A percentile compares a stretch with the other conserved stretches of the same genome.
Evolutionary conservation across 2,797 vertebrate species (phyloP).

Genomic region (Ceyx erithaca): DNA sequence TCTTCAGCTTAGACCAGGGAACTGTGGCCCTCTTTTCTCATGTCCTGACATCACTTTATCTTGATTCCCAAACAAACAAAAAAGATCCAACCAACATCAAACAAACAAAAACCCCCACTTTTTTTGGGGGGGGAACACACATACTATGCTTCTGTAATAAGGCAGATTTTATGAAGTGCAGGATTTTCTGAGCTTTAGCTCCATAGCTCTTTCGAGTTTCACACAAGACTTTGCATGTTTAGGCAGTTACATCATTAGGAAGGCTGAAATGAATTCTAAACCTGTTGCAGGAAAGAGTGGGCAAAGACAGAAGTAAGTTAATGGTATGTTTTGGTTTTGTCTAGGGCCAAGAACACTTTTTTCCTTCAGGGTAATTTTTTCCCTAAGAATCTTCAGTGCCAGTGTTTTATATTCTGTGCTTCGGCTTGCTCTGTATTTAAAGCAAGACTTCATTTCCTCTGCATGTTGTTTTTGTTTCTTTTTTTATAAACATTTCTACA

Average conservation of each 20-base stretch:
- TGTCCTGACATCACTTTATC: not conserved
- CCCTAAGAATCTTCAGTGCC: constrained; percentile 10
- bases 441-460: constrained; percentile 38
- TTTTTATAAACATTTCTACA: not conserved
- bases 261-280: not conserved
- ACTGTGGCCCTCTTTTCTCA: not conserved
- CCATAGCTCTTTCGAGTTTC: not conserved
- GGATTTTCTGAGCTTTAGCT: not conserved
- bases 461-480: not conserved
- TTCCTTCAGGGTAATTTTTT: constrained; percentile 20
- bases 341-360: not conserved
- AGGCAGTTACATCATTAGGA: not conserved
- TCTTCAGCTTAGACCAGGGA: not conserved
- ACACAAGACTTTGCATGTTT: not conserved
- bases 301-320: constrained; percentile 1
- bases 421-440: constrained; percentile 3
- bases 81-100: not conserved
- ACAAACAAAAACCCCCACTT: not conserved
- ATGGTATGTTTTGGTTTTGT: constrained; percentile 29
- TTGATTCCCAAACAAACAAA: not conserved
- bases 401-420: not conserved
- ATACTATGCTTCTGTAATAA: not conserved
- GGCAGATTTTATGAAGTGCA: not conserved
- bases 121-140: too few relatives aligned
- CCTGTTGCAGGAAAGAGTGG: not conserved